These are phyloP conservation scores for Percopsis omiscomaycus DNA, from an alignment of 2,797 vertebrate genomes.

Conservation along the genomic window DNA sequence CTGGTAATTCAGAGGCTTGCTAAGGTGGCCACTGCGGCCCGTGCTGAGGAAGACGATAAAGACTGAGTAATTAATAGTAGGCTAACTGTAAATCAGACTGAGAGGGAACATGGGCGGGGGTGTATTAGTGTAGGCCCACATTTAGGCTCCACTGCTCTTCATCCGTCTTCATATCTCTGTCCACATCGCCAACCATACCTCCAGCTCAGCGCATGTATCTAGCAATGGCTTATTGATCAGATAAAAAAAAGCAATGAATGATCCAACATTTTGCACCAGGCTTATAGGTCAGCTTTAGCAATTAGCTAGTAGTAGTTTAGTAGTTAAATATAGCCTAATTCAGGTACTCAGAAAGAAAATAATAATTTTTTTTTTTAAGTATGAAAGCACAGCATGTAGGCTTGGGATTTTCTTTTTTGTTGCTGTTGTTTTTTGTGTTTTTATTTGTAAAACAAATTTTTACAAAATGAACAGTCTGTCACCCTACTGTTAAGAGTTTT, in stretches of 20 bases:
- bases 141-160: background rate
- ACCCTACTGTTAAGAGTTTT: too few species aligned
- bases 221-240: conserved; percentile 32
- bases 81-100: conserved; percentile 20
- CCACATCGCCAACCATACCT: background rate
- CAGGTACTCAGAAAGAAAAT: too few species aligned
- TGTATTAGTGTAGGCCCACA: conserved; percentile 9
- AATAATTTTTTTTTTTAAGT: too few species aligned
- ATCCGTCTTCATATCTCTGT: background rate
- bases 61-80: conserved; percentile 18
- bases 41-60: conserved; percentile 30
- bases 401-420: too few species aligned
- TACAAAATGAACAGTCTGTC: too few species aligned
- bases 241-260: conserved; percentile 11
- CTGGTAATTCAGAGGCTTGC: conserved; percentile 37
- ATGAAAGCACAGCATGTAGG: too few species aligned
- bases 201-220: conserved; percentile 10
- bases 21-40: conserved; percentile 27
- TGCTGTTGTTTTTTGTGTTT: too few species aligned
- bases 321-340: background rate
- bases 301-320: background rate
- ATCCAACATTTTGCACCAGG: background rate
- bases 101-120: background rate
- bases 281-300: background rate
- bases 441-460: too few species aligned